Evolutionary conservation across 2,888 invertebrate genomes (phyloP).

Genomic region (Chalcis sispes): DNA sequence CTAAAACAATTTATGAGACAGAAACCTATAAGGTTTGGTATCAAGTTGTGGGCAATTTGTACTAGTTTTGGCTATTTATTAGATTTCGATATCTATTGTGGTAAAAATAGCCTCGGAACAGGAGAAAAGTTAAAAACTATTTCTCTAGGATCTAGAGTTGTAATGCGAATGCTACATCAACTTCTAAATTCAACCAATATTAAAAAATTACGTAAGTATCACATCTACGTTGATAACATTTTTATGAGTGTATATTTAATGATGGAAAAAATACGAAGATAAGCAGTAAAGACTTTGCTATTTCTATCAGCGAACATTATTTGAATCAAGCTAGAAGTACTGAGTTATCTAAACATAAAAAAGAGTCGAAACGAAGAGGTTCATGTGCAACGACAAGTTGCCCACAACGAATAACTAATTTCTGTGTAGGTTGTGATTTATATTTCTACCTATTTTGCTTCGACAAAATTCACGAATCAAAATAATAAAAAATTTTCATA

Average conservation of each 20-base stretch:
- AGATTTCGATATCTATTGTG: not conserved
- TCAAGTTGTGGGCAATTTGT: not conserved
- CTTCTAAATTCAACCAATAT: not conserved
- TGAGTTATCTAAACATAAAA: no score
- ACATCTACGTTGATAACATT: constrained; percentile 1
- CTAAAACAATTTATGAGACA: not conserved
- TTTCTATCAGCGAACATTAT: no score
- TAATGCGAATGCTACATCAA: not conserved
- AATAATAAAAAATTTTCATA: no score
- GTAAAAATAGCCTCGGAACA: not conserved
- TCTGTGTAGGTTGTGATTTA: no score
- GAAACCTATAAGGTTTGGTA: not conserved
- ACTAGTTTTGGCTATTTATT: not conserved
- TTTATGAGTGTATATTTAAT: not conserved
- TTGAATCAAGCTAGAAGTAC: no score
- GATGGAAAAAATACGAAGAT: no score
- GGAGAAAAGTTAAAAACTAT: not conserved
- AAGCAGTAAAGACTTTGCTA: no score
- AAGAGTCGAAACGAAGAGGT: no score
- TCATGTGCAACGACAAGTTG: no score
- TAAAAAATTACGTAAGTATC: not conserved
- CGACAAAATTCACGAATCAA: no score
- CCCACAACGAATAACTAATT: no score
- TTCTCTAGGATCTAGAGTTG: not conserved
- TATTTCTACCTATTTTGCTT: no score